phyloP scores from a whole-genome alignment of 2,113 vertebrate genomes.

The Telmatochromis brichardi region DNA sequence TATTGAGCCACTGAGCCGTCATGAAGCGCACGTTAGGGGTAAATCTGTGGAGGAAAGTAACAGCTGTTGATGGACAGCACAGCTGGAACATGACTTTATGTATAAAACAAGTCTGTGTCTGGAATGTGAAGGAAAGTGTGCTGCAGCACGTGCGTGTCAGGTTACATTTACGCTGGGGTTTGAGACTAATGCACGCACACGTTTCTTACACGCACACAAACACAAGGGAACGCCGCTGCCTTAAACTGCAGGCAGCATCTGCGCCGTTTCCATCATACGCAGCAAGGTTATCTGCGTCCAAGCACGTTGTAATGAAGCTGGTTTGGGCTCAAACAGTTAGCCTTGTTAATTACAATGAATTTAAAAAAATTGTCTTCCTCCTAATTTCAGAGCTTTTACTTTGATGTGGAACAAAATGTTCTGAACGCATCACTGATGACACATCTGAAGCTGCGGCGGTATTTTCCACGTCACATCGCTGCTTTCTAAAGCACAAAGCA shows the following conservation, averaged over 20 bases:
- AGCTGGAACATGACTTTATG: not conserved
- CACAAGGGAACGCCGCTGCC: not conserved
- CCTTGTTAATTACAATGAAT: not conserved
- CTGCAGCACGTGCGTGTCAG: not conserved
- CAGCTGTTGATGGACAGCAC: not conserved
- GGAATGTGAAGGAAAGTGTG: not conserved
- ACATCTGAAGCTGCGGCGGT: not conserved
- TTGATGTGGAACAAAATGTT: not conserved
- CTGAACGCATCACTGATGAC: not conserved
- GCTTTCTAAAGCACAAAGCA: not conserved
- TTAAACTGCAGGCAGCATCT: not conserved
- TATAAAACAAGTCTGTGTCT: not conserved
- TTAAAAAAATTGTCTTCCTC: not conserved
- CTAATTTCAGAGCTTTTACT: not conserved
- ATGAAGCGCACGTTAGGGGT: not conserved
- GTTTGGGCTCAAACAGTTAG: not conserved
- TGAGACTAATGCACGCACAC: not conserved
- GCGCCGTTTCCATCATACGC: not conserved
- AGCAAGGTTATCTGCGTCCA: not conserved
- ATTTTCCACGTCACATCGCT: not conserved
- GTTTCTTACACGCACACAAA: not conserved
- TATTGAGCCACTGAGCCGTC: not conserved
- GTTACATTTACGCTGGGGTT: not conserved
- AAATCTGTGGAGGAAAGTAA: not conserved
- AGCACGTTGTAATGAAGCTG: not conserved